phyloP scores from a whole-genome alignment of 2,797 vertebrate genomes.

The Galago senegalensis region DNA sequence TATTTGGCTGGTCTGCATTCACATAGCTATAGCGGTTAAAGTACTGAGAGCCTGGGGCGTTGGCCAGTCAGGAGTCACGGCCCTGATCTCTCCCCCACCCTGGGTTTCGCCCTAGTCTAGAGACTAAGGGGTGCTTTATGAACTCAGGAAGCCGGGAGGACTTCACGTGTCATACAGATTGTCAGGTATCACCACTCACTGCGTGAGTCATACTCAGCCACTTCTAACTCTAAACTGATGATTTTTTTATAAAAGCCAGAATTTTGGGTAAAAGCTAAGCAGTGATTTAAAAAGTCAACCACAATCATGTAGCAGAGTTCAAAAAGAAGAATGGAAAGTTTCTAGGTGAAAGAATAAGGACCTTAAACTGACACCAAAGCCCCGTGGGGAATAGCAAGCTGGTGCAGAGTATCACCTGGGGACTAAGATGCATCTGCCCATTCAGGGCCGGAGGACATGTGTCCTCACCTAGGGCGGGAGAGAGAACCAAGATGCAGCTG shows the following conservation, averaged over 20 bases:
- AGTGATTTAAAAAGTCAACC: background rate
- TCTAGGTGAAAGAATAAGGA: background rate
- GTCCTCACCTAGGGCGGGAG: background rate
- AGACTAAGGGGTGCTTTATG: background rate
- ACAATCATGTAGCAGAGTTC: background rate
- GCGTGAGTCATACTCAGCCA: background rate
- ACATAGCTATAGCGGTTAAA: background rate
- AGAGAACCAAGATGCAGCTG: background rate
- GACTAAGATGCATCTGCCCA: background rate
- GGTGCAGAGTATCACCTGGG: background rate
- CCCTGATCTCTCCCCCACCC: background rate
- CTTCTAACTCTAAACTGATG: background rate
- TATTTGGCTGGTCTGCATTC: background rate
- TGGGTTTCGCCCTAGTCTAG: background rate
- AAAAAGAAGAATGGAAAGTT: background rate
- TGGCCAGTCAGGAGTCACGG: background rate
- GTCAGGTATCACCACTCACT: background rate
- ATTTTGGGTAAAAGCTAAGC: background rate
- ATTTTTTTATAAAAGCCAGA: background rate
- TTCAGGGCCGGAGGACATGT: rapidly evolving
- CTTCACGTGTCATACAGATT: rapidly evolving
- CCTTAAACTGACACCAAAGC: background rate
- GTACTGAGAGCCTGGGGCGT: background rate
- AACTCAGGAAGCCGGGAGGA: background rate
- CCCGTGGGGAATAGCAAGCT: background rate